phyloP scores from a whole-genome alignment of 2,113 vertebrate species.

The Reinhardtius hippoglossoides region DNA sequence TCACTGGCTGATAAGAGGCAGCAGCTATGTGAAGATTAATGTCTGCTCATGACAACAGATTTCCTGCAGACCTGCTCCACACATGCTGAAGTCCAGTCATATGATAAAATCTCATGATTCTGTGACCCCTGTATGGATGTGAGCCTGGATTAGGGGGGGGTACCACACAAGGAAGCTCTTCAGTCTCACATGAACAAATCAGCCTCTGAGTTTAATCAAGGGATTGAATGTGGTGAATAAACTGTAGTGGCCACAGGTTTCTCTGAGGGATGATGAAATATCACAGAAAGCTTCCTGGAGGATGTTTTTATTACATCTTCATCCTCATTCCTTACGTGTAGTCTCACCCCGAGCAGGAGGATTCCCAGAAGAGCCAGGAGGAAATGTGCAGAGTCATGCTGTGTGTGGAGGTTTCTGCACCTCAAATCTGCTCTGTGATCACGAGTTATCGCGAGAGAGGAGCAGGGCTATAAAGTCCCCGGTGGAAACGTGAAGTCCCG shows the following conservation, averaged over 20 bases:
- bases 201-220: too few species aligned
- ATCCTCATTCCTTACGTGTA: background rate
- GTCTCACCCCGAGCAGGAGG: too few species aligned
- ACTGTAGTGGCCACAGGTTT: too few species aligned
- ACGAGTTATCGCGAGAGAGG: constrained; percentile 76
- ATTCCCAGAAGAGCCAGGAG: constrained; percentile 10
- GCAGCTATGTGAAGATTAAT: background rate
- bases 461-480: constrained; percentile 56
- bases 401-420: constrained; percentile 19
- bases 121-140: constrained; percentile 11
- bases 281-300: too few species aligned
- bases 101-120: constrained; percentile 31
- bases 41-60: constrained; percentile 29
- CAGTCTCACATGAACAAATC: too few species aligned
- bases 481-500: background rate
- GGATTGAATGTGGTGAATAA: too few species aligned
- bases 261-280: too few species aligned
- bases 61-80: background rate
- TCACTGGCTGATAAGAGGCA: background rate
- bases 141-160: too few species aligned
- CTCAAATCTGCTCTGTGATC: background rate
- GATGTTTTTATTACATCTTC: background rate
- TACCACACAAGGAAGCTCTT: too few species aligned
- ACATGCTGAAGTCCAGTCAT: constrained; percentile 16
- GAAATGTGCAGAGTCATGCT: constrained; percentile 83